Evolutionary conservation across 2,888 invertebrate species (phyloP).

Genomic region (Cephus nigrinus): DNA sequence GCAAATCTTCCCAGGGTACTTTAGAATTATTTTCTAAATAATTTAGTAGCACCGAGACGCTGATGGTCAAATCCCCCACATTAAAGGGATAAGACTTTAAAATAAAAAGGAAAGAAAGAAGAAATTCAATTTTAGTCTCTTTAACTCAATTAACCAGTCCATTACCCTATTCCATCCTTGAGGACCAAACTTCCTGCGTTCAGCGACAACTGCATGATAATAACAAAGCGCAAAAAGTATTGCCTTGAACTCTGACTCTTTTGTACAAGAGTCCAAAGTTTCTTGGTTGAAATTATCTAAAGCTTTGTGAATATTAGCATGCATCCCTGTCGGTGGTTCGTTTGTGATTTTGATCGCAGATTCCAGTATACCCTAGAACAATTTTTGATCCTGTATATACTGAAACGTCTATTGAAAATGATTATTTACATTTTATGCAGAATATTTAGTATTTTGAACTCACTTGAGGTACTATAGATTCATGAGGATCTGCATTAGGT

Average conservation of each 20-base stretch:
- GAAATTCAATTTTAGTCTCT: background rate
- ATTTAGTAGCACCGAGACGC: constrained; percentile 89
- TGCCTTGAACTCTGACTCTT: constrained; percentile 93
- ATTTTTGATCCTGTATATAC: constrained; percentile 69
- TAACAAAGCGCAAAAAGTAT: constrained; percentile 91
- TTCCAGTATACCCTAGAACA: constrained; percentile 89
- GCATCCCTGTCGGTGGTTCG: constrained; percentile 95
- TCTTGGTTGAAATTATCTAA: constrained; percentile 93
- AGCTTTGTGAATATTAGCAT: constrained; percentile 93
- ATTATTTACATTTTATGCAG: background rate
- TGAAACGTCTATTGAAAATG: background rate
- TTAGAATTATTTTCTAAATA: constrained; percentile 89
- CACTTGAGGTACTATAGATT: constrained; percentile 72
- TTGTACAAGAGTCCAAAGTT: constrained; percentile 90
- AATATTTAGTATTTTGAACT: background rate
- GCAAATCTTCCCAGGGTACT: constrained; percentile 94
- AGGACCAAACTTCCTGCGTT: constrained; percentile 92
- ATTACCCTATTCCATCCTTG: constrained; percentile 88
- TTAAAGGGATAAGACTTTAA: constrained; percentile 77
- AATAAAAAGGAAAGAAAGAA: background rate
- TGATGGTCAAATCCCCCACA: constrained; percentile 90
- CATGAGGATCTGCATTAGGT: constrained; percentile 77
- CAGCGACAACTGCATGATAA: constrained; percentile 94
- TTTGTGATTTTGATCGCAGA: constrained; percentile 96
- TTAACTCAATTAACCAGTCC: background rate